Percentiles rank a stretch among this genome's conserved stretches.
These are phyloP conservation scores for Microcebus ravelobensis DNA, from an alignment of 2,113 vertebrate genomes.

Conservation along the genomic window DNA sequence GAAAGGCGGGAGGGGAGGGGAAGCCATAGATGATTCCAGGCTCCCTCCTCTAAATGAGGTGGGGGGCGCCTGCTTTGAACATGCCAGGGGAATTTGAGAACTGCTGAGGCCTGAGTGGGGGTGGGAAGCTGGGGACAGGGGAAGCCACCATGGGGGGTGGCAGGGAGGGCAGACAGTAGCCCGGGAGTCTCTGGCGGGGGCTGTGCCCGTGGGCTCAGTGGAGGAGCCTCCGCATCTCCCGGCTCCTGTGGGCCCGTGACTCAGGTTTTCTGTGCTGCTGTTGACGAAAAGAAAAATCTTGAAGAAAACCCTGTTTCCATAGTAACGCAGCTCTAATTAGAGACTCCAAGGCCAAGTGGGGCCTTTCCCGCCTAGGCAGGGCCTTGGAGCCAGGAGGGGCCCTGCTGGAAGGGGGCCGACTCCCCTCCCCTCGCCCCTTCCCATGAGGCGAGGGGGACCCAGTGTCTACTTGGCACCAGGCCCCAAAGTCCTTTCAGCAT, in stretches of 20 bases:
- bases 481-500: neutral
- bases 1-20: neutral
- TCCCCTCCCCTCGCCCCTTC: neutral
- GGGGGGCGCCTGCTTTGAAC: neutral
- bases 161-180: neutral
- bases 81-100: neutral
- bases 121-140: neutral
- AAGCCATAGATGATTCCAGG: neutral
- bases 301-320: constrained; percentile 74
- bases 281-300: constrained; percentile 49
- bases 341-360: constrained; percentile 54
- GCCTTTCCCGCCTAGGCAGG: neutral
- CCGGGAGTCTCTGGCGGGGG: neutral
- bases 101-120: too few relatives aligned
- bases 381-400: neutral
- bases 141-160: too few relatives aligned
- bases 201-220: neutral
- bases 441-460: neutral
- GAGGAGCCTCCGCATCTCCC: neutral
- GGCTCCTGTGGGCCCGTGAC: constrained; percentile 44
- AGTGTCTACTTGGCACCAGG: neutral
- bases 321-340: constrained; percentile 66
- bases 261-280: constrained; percentile 61
- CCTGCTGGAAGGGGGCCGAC: neutral
- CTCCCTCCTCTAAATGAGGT: neutral